Base-by-base conservation (phyloP, 2,888 invertebrate genomes). In the Hylaea fasciaria region DNA sequence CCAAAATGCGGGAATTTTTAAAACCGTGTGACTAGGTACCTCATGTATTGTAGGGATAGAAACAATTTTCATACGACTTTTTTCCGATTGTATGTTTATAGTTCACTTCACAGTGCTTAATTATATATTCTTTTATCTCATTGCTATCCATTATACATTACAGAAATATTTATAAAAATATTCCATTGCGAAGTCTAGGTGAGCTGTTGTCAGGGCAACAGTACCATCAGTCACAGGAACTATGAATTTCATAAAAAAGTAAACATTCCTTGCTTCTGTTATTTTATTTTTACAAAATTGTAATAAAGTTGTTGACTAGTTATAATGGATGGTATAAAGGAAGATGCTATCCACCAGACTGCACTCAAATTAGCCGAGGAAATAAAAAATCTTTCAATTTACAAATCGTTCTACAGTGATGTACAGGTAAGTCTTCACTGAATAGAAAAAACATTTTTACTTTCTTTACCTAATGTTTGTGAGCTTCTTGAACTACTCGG, bases 311-410 rank as follows among this genome's bases (percentile, higher is more conserved):
- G 66, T 73, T 76, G 62, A 72, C 64, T 74, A 73, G 58, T 68
- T 68, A 93, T 62, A 57, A 62, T 94, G 93, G 93, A 93, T 69
- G 88, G 90, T 57, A 80, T 92, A 67, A 93, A 93, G 70, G 94
- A 95, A 68, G 93, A 93, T 74, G 93, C 94, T 65, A 94, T 97
- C 69, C 95, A 96, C 77, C 94, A 95, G 68, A 95, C 95, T 52
- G 95, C 97, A 14, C 85, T 95, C 64, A 96, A 96, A 89, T 93
- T 97, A 74, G 95, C 96, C n/a, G 94, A 95, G 64, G 96, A 97
- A 82, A 94, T 97, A 63, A 95, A 96, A 85, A 94, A 94, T 69
- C 94, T 96, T 80, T 94, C 95, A 41, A 94, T 95, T 70, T 97
- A 97, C 77, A 94, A 95, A 82, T 94, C 94, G 61, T 94, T 97